These are phyloP conservation scores for Dicycla oo DNA, from an alignment of 2,888 invertebrate species.

Conservation along the genomic window DNA sequence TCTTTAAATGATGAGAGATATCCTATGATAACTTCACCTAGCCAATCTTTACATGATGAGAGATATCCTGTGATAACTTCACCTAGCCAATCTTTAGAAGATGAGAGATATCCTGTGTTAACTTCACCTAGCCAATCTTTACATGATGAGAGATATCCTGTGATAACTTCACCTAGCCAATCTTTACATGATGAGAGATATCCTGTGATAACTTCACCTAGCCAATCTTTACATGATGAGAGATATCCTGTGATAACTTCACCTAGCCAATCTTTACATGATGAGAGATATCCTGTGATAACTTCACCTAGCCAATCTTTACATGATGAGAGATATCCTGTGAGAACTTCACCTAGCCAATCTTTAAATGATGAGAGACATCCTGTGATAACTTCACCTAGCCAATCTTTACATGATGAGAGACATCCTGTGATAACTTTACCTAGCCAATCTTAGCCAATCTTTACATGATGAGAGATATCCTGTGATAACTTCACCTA, in stretches of 20 bases:
- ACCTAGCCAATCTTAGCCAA: neutral
- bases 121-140: neutral
- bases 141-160: neutral
- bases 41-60: no score
- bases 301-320: neutral
- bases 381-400: neutral
- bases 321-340: neutral
- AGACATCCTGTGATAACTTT: neutral
- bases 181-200: neutral
- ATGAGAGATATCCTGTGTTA: neutral
- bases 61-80: slow-evolving; percentile 1
- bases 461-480: neutral
- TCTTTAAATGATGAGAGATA: neutral
- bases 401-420: no score
- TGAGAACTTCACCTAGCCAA: slow-evolving; percentile 1
- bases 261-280: neutral
- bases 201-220: neutral
- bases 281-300: neutral
- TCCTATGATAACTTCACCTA: slow-evolving; percentile 1
- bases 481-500: neutral
- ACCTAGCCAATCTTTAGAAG: neutral
- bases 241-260: slow-evolving; percentile 1
- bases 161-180: slow-evolving; percentile 1
- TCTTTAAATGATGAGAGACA: neutral
- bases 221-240: no score